Percentiles rank a stretch among this genome's conserved stretches.
phyloP scores from a whole-genome alignment of 2,888 invertebrate genomes.

The Smittia aterrima region DNA sequence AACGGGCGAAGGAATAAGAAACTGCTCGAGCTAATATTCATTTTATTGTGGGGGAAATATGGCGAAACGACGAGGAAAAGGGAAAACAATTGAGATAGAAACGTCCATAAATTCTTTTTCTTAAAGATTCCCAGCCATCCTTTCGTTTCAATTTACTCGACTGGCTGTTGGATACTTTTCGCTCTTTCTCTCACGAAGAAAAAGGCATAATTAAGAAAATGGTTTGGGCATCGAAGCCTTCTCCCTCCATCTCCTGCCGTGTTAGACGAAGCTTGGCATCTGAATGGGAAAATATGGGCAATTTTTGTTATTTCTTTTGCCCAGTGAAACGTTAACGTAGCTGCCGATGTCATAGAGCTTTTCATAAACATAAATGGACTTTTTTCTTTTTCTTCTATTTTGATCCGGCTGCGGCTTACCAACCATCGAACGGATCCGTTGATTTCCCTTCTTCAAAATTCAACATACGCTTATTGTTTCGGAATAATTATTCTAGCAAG shows the following conservation, averaged over 20 bases:
- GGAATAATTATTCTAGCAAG: slow-evolving; percentile 10
- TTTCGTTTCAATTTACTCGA: slow-evolving; percentile 30
- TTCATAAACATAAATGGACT: slow-evolving; percentile 28
- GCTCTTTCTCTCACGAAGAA: background rate
- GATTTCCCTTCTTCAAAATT: slow-evolving; percentile 7
- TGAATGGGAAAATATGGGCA: background rate
- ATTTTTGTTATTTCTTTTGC: background rate
- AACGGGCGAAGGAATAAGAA: background rate
- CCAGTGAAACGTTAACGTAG: background rate
- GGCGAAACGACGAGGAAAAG: background rate
- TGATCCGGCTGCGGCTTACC: background rate
- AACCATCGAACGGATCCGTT: background rate
- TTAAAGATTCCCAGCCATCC: background rate
- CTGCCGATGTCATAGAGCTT: slow-evolving; percentile 26
- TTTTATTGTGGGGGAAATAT: slow-evolving; percentile 1
- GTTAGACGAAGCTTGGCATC: background rate
- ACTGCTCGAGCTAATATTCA: slow-evolving; percentile 7
- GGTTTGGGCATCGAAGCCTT: background rate
- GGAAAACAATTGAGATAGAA: slow-evolving; percentile 40
- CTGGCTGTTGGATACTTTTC: background rate
- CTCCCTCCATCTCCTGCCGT: background rate
- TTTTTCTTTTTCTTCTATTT: too few relatives aligned
- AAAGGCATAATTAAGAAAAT: slow-evolving; percentile 17
- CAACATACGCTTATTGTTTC: background rate
- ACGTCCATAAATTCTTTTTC: slow-evolving; percentile 37